Base-by-base conservation (phyloP, 2,113 vertebrate species). In the Mesembrinibis cayennensis region DNA sequence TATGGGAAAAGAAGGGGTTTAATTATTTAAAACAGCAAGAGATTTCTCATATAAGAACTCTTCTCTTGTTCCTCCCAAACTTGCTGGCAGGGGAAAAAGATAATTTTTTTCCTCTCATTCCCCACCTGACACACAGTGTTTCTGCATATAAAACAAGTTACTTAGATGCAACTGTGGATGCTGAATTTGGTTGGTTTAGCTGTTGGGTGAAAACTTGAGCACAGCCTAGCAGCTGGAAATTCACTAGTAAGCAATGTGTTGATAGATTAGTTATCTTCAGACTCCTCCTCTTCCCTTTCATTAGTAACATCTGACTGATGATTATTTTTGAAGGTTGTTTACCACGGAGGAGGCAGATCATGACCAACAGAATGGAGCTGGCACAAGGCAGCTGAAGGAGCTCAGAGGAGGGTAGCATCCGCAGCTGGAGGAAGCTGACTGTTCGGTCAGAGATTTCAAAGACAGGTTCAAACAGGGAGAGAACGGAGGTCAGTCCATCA, bases 1-100 rank as follows among this genome's bases (percentile, higher is more conserved):
- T 79, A 38, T 17, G 40, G n/a, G 59, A 50, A 73, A 76, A 93
- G 82, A 95, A 74, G 45, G 42, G 1, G 1, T 67, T 93, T 89
- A 88, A 96, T 95, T 95, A 83, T 82, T 69, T 92, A 94, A 88
- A 94, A 73, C 29, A 71, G 61, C 53, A 89, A 93, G 47, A 91
- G 55, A 65, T 89, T 96, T 90, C 65, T 42, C 53, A 82, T 50
- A 12, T 86, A 73, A 67, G 47, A 89, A 59, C 44, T 74, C n/a
- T 81, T 63, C 29, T 58, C 19, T 67, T 42, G 22, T 83, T 97
- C 21, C 16, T 94, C 47, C 13, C 44, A 92, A 59, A 70, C 30
- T 36, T 4, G 1, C 26, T 66, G 30, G 16, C 10, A 32, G 21
- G 11, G 19, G 27, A 78, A 87, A 81, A 82, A 42, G 6, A 40